Conservation (phyloP, 2,113 vertebrate genomes). For the Actenoides lindsayi region DNA sequence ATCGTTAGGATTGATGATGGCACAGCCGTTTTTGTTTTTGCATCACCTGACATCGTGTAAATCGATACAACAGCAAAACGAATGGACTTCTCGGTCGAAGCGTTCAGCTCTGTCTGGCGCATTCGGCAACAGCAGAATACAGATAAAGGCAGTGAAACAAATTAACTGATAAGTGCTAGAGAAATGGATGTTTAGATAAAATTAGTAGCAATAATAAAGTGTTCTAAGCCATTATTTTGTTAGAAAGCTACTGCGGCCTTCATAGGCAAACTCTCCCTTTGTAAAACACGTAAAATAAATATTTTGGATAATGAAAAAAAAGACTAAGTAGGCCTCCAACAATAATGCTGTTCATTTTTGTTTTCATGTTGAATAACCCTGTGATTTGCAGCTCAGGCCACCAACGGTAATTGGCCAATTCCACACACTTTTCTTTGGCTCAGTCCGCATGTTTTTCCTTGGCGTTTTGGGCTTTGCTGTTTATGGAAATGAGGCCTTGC, state of each 20-base stretch:
- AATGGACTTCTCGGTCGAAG: not conserved
- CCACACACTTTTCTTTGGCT: constrained; percentile 91
- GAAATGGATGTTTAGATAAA: not conserved
- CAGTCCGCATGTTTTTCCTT: constrained; percentile 84
- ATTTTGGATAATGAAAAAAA: not conserved
- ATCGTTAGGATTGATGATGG: not conserved
- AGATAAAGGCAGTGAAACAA: not conserved
- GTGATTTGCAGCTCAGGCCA: constrained; percentile 82
- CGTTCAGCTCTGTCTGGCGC: not conserved
- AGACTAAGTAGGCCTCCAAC: not conserved
- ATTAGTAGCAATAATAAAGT: not conserved
- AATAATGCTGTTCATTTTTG: constrained; percentile 19
- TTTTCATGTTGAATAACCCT: constrained; percentile 11
- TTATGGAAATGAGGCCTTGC: constrained; percentile 88
- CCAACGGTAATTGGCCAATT: constrained; percentile 88
- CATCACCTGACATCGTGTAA: not conserved
- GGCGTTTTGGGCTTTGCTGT: constrained; percentile 87
- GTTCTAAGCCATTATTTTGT: not conserved
- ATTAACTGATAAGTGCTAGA: not conserved
- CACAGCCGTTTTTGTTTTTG: not conserved
- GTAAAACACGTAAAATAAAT: not conserved
- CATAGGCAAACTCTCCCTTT: not conserved
- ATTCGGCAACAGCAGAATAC: not conserved
- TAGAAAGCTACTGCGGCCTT: not conserved
- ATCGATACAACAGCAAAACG: not conserved